A percentile compares a stretch with the other conserved stretches of the same genome.
Conservation (phyloP, 2,888 invertebrate genomes). For the Leucania comma region DNA sequence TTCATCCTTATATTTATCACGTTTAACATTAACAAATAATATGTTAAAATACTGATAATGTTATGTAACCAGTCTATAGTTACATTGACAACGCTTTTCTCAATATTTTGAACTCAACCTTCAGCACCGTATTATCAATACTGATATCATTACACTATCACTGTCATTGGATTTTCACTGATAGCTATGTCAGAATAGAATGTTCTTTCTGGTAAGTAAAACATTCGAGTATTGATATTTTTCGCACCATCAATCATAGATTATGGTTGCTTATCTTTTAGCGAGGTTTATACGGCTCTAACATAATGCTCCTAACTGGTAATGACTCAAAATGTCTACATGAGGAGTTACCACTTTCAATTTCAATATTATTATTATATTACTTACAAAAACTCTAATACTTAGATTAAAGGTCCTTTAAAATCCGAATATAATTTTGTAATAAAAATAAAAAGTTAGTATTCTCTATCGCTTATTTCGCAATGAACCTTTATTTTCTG, state of each 20-base stretch:
- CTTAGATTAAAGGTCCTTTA: no score
- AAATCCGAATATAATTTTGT: no score
- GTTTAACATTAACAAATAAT: no score
- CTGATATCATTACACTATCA: constrained; percentile 5
- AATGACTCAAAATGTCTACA: no score
- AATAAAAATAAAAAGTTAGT: no score
- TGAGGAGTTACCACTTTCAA: no score
- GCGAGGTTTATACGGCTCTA: not conserved
- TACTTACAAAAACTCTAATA: no score
- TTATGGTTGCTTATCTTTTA: not conserved
- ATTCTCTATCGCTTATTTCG: no score
- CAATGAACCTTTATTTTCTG: no score
- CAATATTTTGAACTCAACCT: constrained; percentile 10
- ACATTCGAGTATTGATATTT: not conserved
- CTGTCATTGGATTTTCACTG: not conserved
- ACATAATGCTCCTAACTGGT: not conserved
- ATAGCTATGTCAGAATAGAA: not conserved
- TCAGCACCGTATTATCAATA: not conserved
- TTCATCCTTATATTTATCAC: no score
- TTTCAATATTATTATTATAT: no score
- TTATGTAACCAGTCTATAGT: not conserved
- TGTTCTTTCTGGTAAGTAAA: not conserved
- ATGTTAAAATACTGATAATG: no score
- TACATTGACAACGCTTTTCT: not conserved
- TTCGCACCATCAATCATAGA: not conserved